Evolutionary conservation across 2,113 vertebrate genomes (phyloP), one percentile per base, ranked within the genome.

Genomic region (Urocolius indicus): DNA sequence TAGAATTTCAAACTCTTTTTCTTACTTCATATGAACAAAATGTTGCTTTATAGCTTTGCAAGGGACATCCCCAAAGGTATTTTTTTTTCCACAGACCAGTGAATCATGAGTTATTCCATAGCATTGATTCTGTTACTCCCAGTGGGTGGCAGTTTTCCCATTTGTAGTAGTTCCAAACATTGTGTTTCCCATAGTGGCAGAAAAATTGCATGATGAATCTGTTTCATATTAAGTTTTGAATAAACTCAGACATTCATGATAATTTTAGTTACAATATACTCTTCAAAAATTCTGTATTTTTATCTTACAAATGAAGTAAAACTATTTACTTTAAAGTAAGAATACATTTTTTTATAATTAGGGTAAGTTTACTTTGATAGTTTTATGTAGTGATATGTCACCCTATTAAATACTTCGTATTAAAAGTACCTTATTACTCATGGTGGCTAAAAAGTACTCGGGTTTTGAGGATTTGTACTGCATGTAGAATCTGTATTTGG

Each of bases 201-300:
- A 94, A 93, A 82, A 94, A 95, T 90, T 90, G 91, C 58, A 71
- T 79, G 86, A 84, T 79, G 43, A 78, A 73, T 96, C 90, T 97
- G 95, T 91, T 96, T 93, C 75, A 24, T 88, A 92, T 95, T 97
- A 97, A 92, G n/a, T 83, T 97, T 82, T 95, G 91, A 96, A 96
- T 94, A 93, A 94, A 92, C 38, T 49, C 95, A 97, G 90, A 21
- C 29, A 3, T 90, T 95, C 61, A 38, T 88, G 84, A 87, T 93
- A 77, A 78, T 85, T 93, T 91, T 84, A 65, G 75, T 88, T 95
- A n/a, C 72, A 78, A n/a, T 89, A 62, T 54, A 23, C 9, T 58
- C 46, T 55, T 91, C 15, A n/a, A 27, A 90, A 89, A 75, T 65
- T 14, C 16, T 48, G n/a, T 13, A 19, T 57, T 80, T 92, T 79